A percentile compares a stretch with the other conserved stretches of the same genome.
phyloP scores from a whole-genome alignment of 2,888 invertebrate genomes.

The Lycia hirtaria region DNA sequence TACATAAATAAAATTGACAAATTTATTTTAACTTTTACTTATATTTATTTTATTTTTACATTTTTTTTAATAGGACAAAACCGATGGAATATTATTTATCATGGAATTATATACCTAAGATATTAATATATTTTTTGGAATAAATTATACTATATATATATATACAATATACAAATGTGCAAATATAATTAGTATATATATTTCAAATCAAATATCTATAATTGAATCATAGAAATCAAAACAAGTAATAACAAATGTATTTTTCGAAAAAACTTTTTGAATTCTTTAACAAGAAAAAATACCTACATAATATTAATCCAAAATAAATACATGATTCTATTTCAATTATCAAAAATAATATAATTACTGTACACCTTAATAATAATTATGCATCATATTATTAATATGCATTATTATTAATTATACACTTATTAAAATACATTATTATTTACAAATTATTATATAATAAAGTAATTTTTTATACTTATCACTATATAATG shows the following conservation, averaged over 20 bases:
- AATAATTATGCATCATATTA: neutral
- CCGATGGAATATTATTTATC: neutral
- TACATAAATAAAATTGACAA: neutral
- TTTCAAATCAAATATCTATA: neutral
- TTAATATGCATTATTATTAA: neutral
- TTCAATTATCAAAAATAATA: neutral
- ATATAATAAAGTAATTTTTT: neutral
- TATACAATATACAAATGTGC: neutral
- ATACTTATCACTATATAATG: neutral
- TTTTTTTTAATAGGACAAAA: neutral
- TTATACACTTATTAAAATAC: conserved; percentile 5
- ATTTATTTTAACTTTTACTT: neutral
- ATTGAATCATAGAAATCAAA: neutral
- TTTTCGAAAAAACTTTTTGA: neutral
- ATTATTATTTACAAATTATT: conserved; percentile 25
- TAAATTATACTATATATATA: conserved; percentile 12
- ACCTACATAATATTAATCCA: neutral
- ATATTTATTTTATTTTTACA: neutral
- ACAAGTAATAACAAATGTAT: neutral
- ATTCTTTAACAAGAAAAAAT: neutral
- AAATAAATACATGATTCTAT: neutral
- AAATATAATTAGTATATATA: neutral
- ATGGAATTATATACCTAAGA: conserved; percentile 4
- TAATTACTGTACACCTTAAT: too few species aligned
- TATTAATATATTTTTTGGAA: conserved; percentile 9